A percentile compares a stretch with the other conserved stretches of the same genome.
Evolutionary conservation across 1,140 invertebrate genomes (phyloP).

Genomic region (Hypsibius dujardini): DNA sequence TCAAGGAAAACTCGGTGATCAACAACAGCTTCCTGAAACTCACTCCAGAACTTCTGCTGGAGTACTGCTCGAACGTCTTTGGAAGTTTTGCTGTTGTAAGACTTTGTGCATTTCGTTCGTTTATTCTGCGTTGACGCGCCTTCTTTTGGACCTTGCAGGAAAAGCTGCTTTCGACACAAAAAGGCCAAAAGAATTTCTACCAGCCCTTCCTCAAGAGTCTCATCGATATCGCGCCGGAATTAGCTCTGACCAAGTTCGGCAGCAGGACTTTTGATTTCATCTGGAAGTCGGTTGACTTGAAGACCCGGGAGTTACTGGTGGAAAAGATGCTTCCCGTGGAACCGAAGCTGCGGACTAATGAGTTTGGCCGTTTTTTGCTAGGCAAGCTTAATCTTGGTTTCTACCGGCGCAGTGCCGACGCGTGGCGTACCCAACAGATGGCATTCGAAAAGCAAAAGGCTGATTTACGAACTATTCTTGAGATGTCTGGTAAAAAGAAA

Average conservation of each 20-base stretch:
- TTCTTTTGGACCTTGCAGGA: neutral
- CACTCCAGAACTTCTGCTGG: neutral
- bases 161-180: neutral
- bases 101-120: neutral
- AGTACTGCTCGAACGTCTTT: neutral
- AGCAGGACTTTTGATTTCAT: neutral
- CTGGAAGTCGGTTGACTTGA: neutral
- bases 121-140: neutral
- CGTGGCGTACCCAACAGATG: neutral
- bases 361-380: constrained; percentile 6
- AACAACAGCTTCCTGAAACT: constrained; percentile 3
- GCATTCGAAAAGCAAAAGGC: neutral
- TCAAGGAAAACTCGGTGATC: neutral
- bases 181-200: neutral
- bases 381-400: neutral
- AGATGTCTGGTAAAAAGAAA: neutral
- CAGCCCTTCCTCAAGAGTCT: neutral
- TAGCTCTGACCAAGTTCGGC: neutral
- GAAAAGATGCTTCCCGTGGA: neutral
- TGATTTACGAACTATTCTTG: neutral
- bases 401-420: neutral
- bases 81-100: neutral
- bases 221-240: neutral
- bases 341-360: neutral
- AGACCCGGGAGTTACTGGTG: neutral